Base-by-base conservation (phyloP, 1,140 invertebrate species). In the Panagrolaimus sp. region DNA sequence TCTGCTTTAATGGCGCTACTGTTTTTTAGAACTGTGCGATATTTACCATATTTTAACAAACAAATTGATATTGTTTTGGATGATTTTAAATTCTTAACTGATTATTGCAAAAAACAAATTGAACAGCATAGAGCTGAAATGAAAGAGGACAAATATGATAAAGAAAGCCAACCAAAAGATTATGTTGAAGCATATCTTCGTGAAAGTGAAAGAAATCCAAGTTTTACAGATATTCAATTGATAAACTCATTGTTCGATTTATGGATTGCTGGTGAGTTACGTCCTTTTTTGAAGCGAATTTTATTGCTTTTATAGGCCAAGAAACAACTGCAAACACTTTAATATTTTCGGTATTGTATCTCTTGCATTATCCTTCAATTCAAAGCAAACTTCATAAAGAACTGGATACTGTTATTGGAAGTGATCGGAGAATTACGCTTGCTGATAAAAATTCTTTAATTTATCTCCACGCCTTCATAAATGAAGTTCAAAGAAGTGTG, bases 171-270 rank as follows among this genome's bases (percentile, higher is more conserved):
- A 2, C 48, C 48, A 14, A 51, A 16, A 8, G 63, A 67, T 38
- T 69, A 70, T 25, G 47, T 69, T 25, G 65, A 68, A 31, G 68
- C 68, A 8, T 69, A 68, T 16, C 48, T 69, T 38, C 31, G 31
- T 38, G 31, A 38, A 38, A 38, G 31, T 38, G 31, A 38, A 38
- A 38, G 7, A 7, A 38, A 38, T 38, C 31, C 31, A 38, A 38
- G 31, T 38, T 38, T 38, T 38, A 38, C 31, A 38, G 31, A 38
- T 38, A 38, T 38, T 38, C 31, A 38, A 38, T 38, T 38, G 7
- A 38, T 38, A 2, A 38, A 38, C 7, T 38, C 31, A 38, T 38
- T 38, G 7, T 38, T 38, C 7, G 31, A 38, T 38, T 38, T 38
- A 38, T 38, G 31, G 31, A 38, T 38, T 38, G 31, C 31, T 38